Evolutionary conservation across 2,888 invertebrate species (phyloP).

Genomic region (Beris morrisii): DNA sequence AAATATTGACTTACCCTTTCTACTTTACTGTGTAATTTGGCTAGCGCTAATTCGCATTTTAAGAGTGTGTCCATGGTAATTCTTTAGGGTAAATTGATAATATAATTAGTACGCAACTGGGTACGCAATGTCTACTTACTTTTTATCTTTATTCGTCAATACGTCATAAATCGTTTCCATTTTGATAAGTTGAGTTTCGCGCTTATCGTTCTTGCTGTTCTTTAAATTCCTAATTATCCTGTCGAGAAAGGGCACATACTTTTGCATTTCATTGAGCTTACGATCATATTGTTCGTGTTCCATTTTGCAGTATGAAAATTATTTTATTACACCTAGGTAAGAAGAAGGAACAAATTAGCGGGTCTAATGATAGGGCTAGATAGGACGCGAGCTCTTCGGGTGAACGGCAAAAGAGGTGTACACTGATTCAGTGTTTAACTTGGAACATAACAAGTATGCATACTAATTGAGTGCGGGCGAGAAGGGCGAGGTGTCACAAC

Average conservation of each 20-base stretch:
- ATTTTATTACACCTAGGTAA: no score
- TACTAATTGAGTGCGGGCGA: no score
- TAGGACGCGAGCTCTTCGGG: no score
- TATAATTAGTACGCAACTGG: no score
- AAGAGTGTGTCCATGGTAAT: constrained; percentile 45
- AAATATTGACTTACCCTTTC: constrained; percentile 43
- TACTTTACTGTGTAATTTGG: constrained; percentile 46
- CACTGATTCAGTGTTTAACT: no score
- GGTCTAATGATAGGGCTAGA: no score
- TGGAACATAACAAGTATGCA: no score
- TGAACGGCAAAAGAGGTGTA: no score
- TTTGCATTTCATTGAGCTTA: constrained; percentile 68
- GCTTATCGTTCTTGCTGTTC: constrained; percentile 47
- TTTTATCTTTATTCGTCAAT: constrained; percentile 42
- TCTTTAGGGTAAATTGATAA: constrained; percentile 37
- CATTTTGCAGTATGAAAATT: no score
- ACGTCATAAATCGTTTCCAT: constrained; percentile 46
- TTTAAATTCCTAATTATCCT: constrained; percentile 68
- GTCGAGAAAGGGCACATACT: constrained; percentile 72
- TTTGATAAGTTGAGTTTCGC: constrained; percentile 46
- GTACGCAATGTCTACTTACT: constrained; percentile 41
- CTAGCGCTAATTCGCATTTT: constrained; percentile 48
- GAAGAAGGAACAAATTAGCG: no score
- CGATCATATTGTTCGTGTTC: constrained; percentile 56
- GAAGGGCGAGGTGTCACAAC: no score